phyloP scores from a whole-genome alignment of 2,113 vertebrate genomes.

The Cygnus buccinator region DNA sequence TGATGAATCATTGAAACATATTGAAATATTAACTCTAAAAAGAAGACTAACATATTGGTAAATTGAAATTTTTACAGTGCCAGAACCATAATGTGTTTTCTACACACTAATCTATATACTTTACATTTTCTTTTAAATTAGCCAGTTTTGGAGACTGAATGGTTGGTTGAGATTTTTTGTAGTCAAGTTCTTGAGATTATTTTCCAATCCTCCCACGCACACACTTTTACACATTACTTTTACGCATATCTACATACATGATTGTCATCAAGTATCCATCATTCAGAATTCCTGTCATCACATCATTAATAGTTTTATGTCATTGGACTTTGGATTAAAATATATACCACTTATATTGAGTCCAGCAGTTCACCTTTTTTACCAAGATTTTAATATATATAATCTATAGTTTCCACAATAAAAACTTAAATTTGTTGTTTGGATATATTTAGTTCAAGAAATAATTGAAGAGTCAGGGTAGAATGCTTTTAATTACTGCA shows the following conservation, averaged over 20 bases:
- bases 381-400: background rate
- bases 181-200: background rate
- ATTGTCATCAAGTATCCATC: background rate
- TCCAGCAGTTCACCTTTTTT: background rate
- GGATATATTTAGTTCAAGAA: background rate
- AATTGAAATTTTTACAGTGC: background rate
- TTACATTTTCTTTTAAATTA: background rate
- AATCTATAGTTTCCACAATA: background rate
- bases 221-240: background rate
- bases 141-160: background rate
- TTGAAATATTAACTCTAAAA: background rate
- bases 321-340: background rate
- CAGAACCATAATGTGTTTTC: background rate
- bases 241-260: background rate
- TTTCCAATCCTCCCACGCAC: accelerated
- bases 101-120: background rate
- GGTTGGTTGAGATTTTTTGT: background rate
- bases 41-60: background rate
- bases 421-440: background rate
- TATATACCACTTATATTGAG: background rate
- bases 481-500: background rate
- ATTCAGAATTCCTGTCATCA: background rate
- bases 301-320: background rate
- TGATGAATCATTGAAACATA: background rate
- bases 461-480: background rate